Conservation (phyloP, 1,140 invertebrate genomes). For the Anthonomus grandis region DNA sequence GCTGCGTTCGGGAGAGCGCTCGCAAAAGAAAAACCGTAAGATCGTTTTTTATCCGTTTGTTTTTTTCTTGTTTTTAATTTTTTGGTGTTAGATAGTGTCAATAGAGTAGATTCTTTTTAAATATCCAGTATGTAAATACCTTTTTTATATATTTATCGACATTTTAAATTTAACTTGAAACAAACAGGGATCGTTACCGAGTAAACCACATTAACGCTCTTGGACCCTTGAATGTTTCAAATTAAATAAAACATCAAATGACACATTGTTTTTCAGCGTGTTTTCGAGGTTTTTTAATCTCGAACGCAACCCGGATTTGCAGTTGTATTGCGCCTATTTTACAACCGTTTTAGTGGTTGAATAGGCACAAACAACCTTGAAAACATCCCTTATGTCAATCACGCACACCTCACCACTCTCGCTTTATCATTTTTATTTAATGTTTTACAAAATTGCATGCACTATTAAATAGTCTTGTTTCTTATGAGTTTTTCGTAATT, state of each 20-base stretch:
- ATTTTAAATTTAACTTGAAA: background rate
- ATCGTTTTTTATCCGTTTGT: background rate
- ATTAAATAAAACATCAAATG: background rate
- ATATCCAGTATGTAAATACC: background rate
- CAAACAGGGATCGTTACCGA: background rate
- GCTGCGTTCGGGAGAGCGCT: constrained; percentile 21
- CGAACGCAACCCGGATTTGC: constrained; percentile 16
- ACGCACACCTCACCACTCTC: background rate
- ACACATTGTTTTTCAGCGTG: background rate
- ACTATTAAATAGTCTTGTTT: background rate
- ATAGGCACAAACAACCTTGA: background rate
- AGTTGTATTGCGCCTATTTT: background rate
- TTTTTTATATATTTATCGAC: background rate
- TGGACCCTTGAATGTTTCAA: background rate
- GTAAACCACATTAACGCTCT: background rate
- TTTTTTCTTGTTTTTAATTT: constrained; percentile 6
- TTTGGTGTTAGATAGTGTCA: constrained; percentile 16
- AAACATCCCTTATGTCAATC: background rate
- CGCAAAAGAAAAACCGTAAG: constrained; percentile 16
- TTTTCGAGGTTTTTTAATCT: constrained; percentile 15
- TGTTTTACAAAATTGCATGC: background rate
- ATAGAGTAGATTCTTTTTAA: background rate
- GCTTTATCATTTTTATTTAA: background rate
- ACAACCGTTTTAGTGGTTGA: background rate
- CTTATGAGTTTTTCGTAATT: no score